Conservation (phyloP, 2,797 vertebrate species). For the Iguana delicatissima region DNA sequence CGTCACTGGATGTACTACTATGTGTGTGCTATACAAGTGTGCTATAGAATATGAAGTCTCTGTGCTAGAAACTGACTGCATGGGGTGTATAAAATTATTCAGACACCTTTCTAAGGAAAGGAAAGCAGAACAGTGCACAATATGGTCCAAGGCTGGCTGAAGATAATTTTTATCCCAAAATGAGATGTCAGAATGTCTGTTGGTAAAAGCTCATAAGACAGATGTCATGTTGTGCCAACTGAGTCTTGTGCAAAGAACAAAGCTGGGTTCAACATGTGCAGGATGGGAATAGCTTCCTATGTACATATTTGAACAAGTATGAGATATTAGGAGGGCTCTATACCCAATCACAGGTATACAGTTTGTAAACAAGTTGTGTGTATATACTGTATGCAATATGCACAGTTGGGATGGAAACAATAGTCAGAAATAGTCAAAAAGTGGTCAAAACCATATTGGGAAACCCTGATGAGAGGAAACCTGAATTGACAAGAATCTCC, state of each 20-base stretch:
- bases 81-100: neutral
- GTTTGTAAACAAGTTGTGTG: too few relatives aligned
- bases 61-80: neutral
- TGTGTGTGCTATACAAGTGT: neutral
- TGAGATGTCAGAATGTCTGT: too few relatives aligned
- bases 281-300: neutral
- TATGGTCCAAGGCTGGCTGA: too few relatives aligned
- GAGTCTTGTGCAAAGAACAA: neutral
- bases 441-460: too few relatives aligned
- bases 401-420: too few relatives aligned
- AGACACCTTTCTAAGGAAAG: neutral
- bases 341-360: neutral
- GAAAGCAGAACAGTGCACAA: neutral
- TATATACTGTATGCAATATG: too few relatives aligned
- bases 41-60: neutral
- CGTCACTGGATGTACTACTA: neutral
- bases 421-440: too few relatives aligned
- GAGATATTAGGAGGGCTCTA: neutral
- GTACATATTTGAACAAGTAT: neutral
- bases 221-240: neutral
- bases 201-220: neutral
- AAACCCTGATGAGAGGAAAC: too few relatives aligned
- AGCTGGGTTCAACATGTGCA: neutral
- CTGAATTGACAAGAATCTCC: too few relatives aligned
- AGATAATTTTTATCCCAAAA: neutral